These are phyloP conservation scores for Abrostola tripartita DNA, from an alignment of 2,888 invertebrate species.

Conservation along the genomic window DNA sequence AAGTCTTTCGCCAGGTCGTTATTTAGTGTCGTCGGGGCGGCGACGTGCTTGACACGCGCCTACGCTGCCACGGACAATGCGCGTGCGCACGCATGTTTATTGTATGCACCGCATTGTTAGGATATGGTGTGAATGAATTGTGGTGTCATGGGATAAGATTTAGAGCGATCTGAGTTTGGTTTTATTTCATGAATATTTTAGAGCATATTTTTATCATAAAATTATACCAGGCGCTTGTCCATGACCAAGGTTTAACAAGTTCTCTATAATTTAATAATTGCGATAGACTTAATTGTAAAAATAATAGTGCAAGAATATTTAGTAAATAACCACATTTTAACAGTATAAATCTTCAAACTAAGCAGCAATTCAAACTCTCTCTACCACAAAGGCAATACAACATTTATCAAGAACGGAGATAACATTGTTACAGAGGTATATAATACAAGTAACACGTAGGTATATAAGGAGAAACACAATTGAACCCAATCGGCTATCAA, in stretches of 20 bases:
- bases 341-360: too few relatives aligned
- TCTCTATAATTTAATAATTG: too few relatives aligned
- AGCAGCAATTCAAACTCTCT: background rate
- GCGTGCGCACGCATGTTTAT: slow-evolving; percentile 24
- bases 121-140: background rate
- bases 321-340: too few relatives aligned
- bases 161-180: background rate
- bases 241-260: too few relatives aligned
- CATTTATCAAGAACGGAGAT: background rate
- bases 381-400: background rate
- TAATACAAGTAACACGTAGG: background rate
- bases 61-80: slow-evolving; percentile 41
- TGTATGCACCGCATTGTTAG: slow-evolving; percentile 37
- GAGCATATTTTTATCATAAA: too few relatives aligned
- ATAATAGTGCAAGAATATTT: too few relatives aligned
- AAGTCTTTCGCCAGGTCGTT: slow-evolving; percentile 38
- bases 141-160: background rate
- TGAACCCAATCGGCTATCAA: slow-evolving; percentile 27
- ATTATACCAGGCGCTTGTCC: too few relatives aligned
- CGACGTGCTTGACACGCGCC: slow-evolving; percentile 39
- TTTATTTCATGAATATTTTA: too few relatives aligned
- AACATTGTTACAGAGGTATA: background rate
- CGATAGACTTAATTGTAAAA: too few relatives aligned
- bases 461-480: slow-evolving; percentile 16
- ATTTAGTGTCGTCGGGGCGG: slow-evolving; percentile 37